Conservation (phyloP, 1,140 invertebrate genomes). For the Penaeus vannamei region DNA sequence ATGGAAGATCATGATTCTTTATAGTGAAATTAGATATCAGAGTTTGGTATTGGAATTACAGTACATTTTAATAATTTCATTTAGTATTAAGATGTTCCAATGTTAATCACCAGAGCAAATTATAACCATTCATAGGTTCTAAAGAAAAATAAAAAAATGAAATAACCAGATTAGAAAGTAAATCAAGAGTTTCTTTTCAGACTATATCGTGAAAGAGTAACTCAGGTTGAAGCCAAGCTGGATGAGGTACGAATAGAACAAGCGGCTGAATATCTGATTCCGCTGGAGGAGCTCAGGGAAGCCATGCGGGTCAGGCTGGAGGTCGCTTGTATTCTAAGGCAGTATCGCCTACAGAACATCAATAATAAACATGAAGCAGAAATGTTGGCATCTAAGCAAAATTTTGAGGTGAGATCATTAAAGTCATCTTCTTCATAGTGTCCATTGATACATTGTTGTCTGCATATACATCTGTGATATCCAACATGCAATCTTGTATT, state of each 20-base stretch:
- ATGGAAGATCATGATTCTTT: too few relatives aligned
- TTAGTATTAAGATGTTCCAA: too few relatives aligned
- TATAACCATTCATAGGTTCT: too few relatives aligned
- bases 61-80: too few relatives aligned
- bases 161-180: background rate
- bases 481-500: too few relatives aligned
- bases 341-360: constrained; percentile 86
- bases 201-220: constrained; percentile 88
- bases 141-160: too few relatives aligned
- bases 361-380: constrained; percentile 91
- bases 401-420: constrained; percentile 81
- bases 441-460: background rate
- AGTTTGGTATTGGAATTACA: too few relatives aligned
- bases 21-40: too few relatives aligned
- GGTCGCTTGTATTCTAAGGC: constrained; percentile 88
- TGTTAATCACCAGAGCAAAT: too few relatives aligned
- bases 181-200: constrained; percentile 70
- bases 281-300: constrained; percentile 82
- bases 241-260: constrained; percentile 86
- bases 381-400: constrained; percentile 88
- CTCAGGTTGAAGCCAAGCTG: constrained; percentile 87
- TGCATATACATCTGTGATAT: too few relatives aligned
- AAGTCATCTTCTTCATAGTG: background rate
- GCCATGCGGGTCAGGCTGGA: constrained; percentile 79
- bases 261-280: constrained; percentile 89